Evolutionary conservation across 2,113 vertebrate genomes (phyloP).

Genomic region (Grammomys surdaster): DNA sequence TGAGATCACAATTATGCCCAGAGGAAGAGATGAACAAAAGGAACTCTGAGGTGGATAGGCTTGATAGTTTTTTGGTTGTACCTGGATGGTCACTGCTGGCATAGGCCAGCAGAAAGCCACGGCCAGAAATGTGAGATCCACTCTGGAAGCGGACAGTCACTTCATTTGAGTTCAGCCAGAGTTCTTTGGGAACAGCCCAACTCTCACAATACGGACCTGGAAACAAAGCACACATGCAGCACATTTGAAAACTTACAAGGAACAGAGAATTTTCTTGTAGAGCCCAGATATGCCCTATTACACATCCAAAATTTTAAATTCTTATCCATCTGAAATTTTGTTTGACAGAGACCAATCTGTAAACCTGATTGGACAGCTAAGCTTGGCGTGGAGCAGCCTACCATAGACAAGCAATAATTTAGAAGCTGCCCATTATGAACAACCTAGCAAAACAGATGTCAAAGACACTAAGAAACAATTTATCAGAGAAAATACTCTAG

Average conservation of each 20-base stretch:
- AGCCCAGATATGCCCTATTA: neutral
- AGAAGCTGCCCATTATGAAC: neutral
- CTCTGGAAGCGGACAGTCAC: constrained; percentile 90
- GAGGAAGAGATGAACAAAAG: neutral
- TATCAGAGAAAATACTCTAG: constrained; percentile 11
- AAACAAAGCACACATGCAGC: constrained; percentile 76
- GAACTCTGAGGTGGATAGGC: neutral
- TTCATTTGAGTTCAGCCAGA: constrained; percentile 88
- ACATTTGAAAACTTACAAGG: constrained; percentile 69
- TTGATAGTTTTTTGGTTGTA: constrained; percentile 76
- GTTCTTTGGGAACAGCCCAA: constrained; percentile 83
- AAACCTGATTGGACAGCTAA: neutral
- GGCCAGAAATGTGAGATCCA: constrained; percentile 90
- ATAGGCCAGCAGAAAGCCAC: constrained; percentile 92
- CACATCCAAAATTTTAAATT: neutral
- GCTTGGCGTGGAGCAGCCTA: neutral
- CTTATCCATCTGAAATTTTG: neutral
- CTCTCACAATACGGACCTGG: constrained; percentile 89
- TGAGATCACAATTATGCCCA: neutral
- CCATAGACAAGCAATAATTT: neutral
- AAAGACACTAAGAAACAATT: neutral
- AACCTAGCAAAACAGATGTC: neutral
- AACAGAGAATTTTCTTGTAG: neutral
- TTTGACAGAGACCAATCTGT: neutral
- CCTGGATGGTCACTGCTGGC: constrained; percentile 91